Conservation (phyloP, 2,113 vertebrate genomes). For the Oryctolagus cuniculus region mOryCun1.1 NC_091439.1:50141001-50141500, state of each 20-base stretch:
- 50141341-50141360: background rate
- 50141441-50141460: slow-evolving; percentile 96
- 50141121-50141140: background rate
- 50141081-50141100: slow-evolving; percentile 40
- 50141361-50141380: background rate
- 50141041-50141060: slow-evolving; percentile 53
- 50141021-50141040: background rate
- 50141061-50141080: slow-evolving; percentile 51
- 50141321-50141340: background rate
- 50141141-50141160: background rate
- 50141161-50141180: background rate
- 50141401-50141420: slow-evolving; percentile 40
- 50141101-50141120: slow-evolving; percentile 2
- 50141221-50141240: background rate
- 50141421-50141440: slow-evolving; percentile 93
- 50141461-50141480: slow-evolving; percentile 94
- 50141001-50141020: slow-evolving; percentile 61
- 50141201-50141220: background rate
- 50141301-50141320: background rate
- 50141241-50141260: background rate
- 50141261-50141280: background rate
- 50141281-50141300: background rate
- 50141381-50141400: background rate
- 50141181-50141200: background rate
- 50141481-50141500: slow-evolving; percentile 98